phyloP scores from a whole-genome alignment of 2,113 vertebrate species.

The Peromyscus maniculatus region DNA sequence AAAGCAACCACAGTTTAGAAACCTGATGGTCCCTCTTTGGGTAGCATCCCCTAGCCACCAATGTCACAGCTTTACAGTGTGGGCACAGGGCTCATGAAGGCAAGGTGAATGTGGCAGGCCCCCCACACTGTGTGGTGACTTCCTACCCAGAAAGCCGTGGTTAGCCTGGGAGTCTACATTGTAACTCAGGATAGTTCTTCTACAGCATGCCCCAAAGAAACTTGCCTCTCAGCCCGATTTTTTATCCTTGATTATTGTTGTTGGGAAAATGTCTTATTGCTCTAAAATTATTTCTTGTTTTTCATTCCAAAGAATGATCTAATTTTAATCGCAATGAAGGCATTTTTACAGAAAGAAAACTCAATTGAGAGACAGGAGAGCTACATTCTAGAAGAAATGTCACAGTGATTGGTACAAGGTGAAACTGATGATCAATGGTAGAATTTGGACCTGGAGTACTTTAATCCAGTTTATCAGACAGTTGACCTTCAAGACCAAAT shows the following conservation, averaged over 20 bases:
- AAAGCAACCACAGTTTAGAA: slow-evolving; percentile 31
- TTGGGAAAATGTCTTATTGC: background rate
- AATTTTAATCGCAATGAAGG: slow-evolving; percentile 47
- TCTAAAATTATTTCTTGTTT: slow-evolving; percentile 2
- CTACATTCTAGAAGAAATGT: background rate
- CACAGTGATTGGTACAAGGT: background rate
- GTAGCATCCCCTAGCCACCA: background rate
- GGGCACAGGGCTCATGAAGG: background rate
- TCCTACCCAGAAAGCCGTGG: background rate
- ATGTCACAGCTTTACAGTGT: background rate
- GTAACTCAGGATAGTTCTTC: slow-evolving; percentile 6
- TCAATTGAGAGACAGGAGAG: background rate
- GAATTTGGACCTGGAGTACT: background rate
- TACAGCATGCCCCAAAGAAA: background rate
- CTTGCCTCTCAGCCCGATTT: background rate
- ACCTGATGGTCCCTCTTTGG: background rate
- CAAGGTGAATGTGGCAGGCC: background rate
- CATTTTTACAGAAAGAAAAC: slow-evolving; percentile 4
- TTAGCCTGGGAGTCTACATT: background rate
- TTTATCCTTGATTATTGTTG: slow-evolving; percentile 27
- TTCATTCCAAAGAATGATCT: slow-evolving; percentile 46
- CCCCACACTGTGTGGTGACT: background rate
- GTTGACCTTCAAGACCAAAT: background rate
- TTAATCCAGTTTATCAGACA: background rate
- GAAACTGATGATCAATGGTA: background rate